A percentile compares a stretch with the other conserved stretches of the same genome.
Conservation (phyloP, 2,797 vertebrate genomes). For the Gymnothorax javanicus region DNA sequence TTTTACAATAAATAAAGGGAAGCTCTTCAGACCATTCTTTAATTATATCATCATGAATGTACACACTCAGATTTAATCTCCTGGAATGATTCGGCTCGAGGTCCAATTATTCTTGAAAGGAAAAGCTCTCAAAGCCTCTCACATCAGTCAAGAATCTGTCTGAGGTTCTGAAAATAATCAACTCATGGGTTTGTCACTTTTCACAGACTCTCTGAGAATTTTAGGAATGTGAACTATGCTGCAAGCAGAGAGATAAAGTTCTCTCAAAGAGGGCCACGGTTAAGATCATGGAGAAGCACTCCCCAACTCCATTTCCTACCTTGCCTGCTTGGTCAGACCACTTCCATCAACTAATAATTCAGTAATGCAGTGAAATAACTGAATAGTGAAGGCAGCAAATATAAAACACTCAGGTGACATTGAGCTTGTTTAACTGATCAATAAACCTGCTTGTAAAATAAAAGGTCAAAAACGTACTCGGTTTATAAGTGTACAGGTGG, state of each 20-base stretch:
- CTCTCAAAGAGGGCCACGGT: conserved; percentile 57
- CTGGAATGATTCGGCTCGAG: conserved; percentile 31
- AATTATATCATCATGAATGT: conserved; percentile 14
- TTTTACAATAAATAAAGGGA: not conserved
- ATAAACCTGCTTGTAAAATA: not conserved
- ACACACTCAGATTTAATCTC: conserved; percentile 34
- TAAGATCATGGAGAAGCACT: conserved; percentile 36
- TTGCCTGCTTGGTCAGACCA: not conserved
- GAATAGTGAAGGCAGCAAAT: not conserved
- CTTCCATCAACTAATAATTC: not conserved
- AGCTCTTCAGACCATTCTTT: not conserved
- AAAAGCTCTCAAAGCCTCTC: conserved; percentile 43
- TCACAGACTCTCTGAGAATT: conserved; percentile 21
- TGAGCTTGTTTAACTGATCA: not conserved
- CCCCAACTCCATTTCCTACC: not conserved
- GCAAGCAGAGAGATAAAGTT: conserved; percentile 47
- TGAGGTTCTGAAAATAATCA: conserved; percentile 45
- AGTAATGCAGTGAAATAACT: not conserved
- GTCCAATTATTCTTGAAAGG: conserved; percentile 11
- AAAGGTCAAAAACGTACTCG: not conserved
- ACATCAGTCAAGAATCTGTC: not conserved
- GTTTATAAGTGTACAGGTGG: not conserved
- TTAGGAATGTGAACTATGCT: conserved; percentile 41
- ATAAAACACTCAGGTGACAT: not conserved
- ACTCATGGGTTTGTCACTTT: conserved; percentile 17